Conservation (phyloP, 2,888 invertebrate species). For the Drosophila monieri region DNA sequence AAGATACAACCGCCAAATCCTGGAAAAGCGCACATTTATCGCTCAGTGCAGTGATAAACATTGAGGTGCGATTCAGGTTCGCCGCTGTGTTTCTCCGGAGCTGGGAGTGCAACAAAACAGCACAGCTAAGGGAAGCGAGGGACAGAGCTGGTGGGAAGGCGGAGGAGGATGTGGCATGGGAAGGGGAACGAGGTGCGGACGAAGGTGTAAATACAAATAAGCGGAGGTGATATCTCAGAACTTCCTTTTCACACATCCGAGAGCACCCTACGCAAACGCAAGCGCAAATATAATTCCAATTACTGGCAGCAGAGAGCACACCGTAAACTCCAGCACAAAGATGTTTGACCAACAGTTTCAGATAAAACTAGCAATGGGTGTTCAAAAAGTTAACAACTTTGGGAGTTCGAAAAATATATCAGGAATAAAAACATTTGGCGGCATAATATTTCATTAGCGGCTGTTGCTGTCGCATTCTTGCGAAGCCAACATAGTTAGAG, state of each 20-base stretch:
- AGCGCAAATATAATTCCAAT: conserved; percentile 13
- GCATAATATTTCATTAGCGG: conserved; percentile 17
- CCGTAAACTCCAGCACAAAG: conserved; percentile 1
- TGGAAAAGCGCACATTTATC: conserved; percentile 2
- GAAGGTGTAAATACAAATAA: conserved; percentile 75
- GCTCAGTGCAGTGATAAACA: conserved; percentile 52
- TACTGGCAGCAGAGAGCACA: conserved; percentile 8
- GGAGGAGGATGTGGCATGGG: conserved; percentile 15
- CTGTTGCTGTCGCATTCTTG: conserved; percentile 63
- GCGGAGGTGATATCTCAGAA: conserved; percentile 80
- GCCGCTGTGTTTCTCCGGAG: conserved; percentile 37
- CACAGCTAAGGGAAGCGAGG: neutral
- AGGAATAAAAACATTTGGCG: too few species aligned
- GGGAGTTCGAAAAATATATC: neutral
- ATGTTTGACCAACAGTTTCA: conserved; percentile 37
- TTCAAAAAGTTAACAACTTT: neutral
- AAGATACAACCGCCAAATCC: neutral
- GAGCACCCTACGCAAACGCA: conserved; percentile 69
- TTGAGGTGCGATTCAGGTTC: conserved; percentile 68
- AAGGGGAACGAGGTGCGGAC: conserved; percentile 51
- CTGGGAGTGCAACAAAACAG: conserved; percentile 33
- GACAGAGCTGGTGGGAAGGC: conserved; percentile 6
- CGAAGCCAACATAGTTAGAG: conserved; percentile 56
- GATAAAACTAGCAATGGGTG: neutral
- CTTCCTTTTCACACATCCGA: conserved; percentile 77